Evolutionary conservation across 2,888 invertebrate species (phyloP), one percentile per base, ranked within the genome.

Genomic region (Aphelenchoides bicaudatus): DNA sequence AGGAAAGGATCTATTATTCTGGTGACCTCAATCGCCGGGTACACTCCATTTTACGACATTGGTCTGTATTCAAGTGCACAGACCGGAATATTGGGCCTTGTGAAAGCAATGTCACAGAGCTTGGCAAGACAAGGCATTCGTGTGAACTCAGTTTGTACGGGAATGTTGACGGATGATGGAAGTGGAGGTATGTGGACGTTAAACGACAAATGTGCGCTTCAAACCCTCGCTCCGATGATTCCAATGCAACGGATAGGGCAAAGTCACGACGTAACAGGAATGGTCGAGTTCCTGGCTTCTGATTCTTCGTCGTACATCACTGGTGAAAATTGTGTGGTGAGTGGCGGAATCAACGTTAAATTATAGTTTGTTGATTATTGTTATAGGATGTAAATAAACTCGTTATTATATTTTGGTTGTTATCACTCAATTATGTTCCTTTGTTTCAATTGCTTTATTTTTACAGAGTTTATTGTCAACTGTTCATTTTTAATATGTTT

Each of bases 301-400:
- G 62, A 55, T 28, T 58, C 58, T 29, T 58, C 72, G 2, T 63
- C 59, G 56, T 74, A 74, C 38, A 73, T 74, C 46, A 71, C 73
- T 1, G 74, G 68, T 16, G 74, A 74, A 57, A 74, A 74, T 54
- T 61, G 62, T 47, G 54, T 65, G 8, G 60, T 74, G 10, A 68
- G 61, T 34, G 74, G 74, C n/a, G 74, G 74, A 27, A 68, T 74
- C n/a, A 65, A 67, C 37, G 70, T 66, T 46, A 56, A 70, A 34
- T 48, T 73, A 27, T 73, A 55, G 19, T 57, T 60, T 58, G 30
- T 29, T 34, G 23, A 39, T 28, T 56, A 23, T 56, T 28, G 1
- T 10, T 56, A n/a, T 50, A 55, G 25, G 10, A 43, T 10, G 23
- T n/a, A n/a, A 43, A 43, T 43, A 43, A 43, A 43, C n/a, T 34